These are phyloP conservation scores for Pseudopodoces humilis DNA, from an alignment of 2,113 vertebrate species.

Conservation along the genomic window DNA sequence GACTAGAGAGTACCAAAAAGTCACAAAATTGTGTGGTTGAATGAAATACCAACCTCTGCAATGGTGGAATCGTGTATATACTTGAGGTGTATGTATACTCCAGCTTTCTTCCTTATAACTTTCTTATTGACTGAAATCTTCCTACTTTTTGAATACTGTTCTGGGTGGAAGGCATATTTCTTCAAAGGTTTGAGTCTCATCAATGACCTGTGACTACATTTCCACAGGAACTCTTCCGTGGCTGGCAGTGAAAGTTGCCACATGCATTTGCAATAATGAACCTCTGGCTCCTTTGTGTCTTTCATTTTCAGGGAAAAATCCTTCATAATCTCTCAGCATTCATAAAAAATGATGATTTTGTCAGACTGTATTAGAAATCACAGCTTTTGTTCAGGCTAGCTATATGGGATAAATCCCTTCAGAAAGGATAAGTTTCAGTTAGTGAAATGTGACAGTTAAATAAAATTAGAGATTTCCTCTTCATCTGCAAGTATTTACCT, in stretches of 20 bases:
- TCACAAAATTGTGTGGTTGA: neutral
- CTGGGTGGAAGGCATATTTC: neutral
- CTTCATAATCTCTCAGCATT: neutral
- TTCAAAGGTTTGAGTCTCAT: neutral
- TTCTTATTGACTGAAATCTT: slow-evolving; percentile 22
- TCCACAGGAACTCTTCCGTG: neutral
- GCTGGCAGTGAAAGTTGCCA: neutral
- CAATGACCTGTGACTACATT: neutral
- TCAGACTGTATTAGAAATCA: slow-evolving; percentile 17
- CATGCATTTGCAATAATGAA: neutral
- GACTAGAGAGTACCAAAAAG: neutral
- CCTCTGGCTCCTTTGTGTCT: neutral
- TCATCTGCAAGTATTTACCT: neutral
- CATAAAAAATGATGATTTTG: neutral
- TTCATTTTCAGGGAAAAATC: neutral
- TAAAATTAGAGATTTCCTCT: neutral
- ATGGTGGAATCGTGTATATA: neutral
- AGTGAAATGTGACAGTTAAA: neutral
- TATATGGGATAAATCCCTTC: slow-evolving; percentile 6
- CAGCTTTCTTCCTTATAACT: neutral
- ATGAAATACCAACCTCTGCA: neutral
- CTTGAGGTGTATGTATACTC: neutral
- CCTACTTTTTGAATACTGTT: neutral
- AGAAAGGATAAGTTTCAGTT: neutral
- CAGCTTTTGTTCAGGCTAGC: slow-evolving; percentile 26